A percentile compares a stretch with the other conserved stretches of the same genome.
phyloP scores from a whole-genome alignment of 2,888 invertebrate species.

The Drosophila pegasa region DNA sequence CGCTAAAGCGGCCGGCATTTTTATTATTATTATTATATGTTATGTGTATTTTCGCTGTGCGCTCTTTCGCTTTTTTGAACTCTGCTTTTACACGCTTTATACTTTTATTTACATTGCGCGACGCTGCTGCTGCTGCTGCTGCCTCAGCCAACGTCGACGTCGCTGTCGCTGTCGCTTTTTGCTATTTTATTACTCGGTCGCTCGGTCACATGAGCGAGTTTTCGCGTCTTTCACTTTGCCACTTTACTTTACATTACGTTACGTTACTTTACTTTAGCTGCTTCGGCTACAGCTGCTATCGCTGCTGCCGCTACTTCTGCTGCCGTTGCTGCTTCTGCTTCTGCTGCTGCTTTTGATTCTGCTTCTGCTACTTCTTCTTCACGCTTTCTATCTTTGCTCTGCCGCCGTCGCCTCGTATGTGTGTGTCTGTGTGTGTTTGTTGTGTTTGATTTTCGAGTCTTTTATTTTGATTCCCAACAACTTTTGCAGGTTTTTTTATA shows the following conservation, averaged over 20 bases:
- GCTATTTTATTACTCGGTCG: conserved; percentile 79
- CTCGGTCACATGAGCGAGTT: conserved; percentile 76
- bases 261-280: conserved; percentile 42
- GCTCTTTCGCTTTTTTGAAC: conserved; percentile 58
- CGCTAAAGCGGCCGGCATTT: conserved; percentile 77
- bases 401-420: conserved; percentile 16
- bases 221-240: conserved; percentile 54
- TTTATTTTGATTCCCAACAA: conserved; percentile 71
- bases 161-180: conserved; percentile 49
- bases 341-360: conserved; percentile 1
- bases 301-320: conserved; percentile 3
- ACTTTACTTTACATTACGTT: conserved; percentile 50
- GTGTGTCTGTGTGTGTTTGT: conserved; percentile 24
- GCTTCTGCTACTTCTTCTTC: conserved; percentile 28
- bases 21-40: conserved; percentile 73
- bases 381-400: conserved; percentile 38
- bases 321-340: not conserved
- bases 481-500: conserved; percentile 25
- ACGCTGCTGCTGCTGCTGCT: conserved; percentile 20
- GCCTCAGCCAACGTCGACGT: conserved; percentile 8
- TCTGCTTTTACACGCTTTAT: conserved; percentile 60
- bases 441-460: conserved; percentile 58
- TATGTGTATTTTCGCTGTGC: conserved; percentile 68
- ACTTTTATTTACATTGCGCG: conserved; percentile 71
- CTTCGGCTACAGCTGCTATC: conserved; percentile 21